A percentile compares a stretch with the other conserved stretches of the same genome.
phyloP scores from a whole-genome alignment of 2,113 vertebrate genomes.

The Monopterus albus region DNA sequence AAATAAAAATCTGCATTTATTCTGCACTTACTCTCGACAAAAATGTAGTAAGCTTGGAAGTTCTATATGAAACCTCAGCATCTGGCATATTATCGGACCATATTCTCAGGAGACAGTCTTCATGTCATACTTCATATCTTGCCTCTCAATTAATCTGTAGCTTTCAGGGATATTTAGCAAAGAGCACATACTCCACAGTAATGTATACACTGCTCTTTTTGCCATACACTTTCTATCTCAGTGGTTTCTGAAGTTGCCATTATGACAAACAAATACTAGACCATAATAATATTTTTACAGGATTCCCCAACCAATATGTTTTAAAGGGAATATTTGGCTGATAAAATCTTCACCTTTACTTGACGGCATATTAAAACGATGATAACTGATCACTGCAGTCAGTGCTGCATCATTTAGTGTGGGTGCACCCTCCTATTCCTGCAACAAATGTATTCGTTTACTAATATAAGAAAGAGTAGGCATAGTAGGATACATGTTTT shows the following conservation, averaged over 20 bases:
- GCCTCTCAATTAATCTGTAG: slow-evolving; percentile 1
- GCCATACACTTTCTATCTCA: slow-evolving; percentile 4
- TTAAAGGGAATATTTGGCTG: background rate
- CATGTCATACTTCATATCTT: slow-evolving; percentile 5
- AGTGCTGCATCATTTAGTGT: slow-evolving; percentile 5
- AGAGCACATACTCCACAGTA: background rate
- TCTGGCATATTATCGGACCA: background rate
- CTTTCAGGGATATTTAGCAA: background rate
- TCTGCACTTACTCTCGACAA: slow-evolving; percentile 9
- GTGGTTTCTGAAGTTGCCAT: too few relatives aligned
- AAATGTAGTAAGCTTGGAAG: slow-evolving; percentile 13
- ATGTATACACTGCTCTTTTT: background rate
- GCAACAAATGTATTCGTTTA: slow-evolving; percentile 11
- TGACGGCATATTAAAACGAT: background rate
- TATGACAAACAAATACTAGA: too few relatives aligned
- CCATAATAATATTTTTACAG: background rate
- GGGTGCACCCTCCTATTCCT: slow-evolving; percentile 8
- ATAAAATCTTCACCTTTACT: background rate
- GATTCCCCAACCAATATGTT: too few relatives aligned
- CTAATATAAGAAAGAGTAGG: slow-evolving; percentile 5
- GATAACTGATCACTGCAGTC: background rate
- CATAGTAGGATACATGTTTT: slow-evolving; percentile 37
- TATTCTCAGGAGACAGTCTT: background rate
- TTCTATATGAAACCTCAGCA: slow-evolving; percentile 8
- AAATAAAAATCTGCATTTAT: slow-evolving; percentile 41